These are phyloP conservation scores for Tetragonula carbonaria DNA, from an alignment of 2,888 invertebrate species.

Conservation along the genomic window DNA sequence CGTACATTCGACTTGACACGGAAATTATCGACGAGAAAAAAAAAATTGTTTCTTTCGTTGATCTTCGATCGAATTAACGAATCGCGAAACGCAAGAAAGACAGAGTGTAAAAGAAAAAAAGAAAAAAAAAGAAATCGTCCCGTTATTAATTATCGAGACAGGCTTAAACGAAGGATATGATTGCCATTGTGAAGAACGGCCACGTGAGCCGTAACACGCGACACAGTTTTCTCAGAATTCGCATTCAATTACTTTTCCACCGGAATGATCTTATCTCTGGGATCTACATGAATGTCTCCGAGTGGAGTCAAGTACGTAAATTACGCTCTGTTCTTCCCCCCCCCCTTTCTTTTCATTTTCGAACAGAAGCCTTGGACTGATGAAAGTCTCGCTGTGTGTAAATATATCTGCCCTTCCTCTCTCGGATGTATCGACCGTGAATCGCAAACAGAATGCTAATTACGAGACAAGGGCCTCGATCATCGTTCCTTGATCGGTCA, in stretches of 20 bases:
- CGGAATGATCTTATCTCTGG: slow-evolving; percentile 27
- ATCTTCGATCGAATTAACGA: neutral
- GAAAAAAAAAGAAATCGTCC: neutral
- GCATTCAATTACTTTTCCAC: slow-evolving; percentile 25
- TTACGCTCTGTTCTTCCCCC: neutral
- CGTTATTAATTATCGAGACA: neutral
- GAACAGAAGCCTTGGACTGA: neutral
- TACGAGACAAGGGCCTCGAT: slow-evolving; percentile 23
- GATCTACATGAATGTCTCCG: slow-evolving; percentile 46
- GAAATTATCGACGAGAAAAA: neutral
- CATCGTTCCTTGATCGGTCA: slow-evolving; percentile 37
- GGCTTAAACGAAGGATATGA: neutral
- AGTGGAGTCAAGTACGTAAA: slow-evolving; percentile 21
- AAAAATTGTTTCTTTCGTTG: neutral
- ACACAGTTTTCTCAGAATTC: neutral
- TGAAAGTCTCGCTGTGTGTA: neutral
- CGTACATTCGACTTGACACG: neutral
- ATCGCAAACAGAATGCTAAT: neutral
- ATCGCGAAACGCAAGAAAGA: no score
- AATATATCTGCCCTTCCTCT: neutral
- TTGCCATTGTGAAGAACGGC: neutral
- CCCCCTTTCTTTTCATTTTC: neutral
- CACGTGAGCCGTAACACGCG: neutral
- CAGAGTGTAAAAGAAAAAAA: no score
- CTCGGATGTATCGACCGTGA: neutral